Conservation (phyloP, 2,113 vertebrate genomes). For the Brachionichthys hirsutus region DNA sequence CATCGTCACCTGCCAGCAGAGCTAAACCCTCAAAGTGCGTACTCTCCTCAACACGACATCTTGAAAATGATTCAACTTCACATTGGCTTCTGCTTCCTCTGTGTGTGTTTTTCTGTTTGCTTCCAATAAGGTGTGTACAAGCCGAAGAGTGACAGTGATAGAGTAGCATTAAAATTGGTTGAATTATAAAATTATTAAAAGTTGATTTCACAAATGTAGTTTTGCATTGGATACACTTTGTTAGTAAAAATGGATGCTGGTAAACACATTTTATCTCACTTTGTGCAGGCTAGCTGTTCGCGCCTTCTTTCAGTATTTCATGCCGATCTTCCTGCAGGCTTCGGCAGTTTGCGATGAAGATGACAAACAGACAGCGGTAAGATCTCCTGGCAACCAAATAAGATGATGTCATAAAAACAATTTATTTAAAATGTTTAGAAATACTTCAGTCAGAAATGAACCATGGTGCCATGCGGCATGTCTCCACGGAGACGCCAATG, state of each 20-base stretch:
- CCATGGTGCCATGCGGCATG: neutral
- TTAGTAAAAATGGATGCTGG: neutral
- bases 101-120: no score
- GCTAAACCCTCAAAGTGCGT: slow-evolving; percentile 66
- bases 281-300: no score
- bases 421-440: neutral
- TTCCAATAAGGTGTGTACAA: no score
- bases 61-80: slow-evolving; percentile 46
- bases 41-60: slow-evolving; percentile 56
- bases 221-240: no score
- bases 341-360: neutral
- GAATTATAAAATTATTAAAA: no score
- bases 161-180: no score
- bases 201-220: no score
- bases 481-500: neutral
- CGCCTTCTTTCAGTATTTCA: no score
- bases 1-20: slow-evolving; percentile 65
- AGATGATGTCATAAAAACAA: neutral
- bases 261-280: neutral
- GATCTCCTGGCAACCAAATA: neutral
- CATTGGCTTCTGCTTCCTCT: no score
- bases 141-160: no score
- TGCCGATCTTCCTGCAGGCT: no score
- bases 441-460: neutral
- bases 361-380: slow-evolving; percentile 1